Percentiles rank a stretch among this genome's conserved stretches.
Conservation (phyloP, 2,888 invertebrate genomes). For the Lithophane leautieri region DNA sequence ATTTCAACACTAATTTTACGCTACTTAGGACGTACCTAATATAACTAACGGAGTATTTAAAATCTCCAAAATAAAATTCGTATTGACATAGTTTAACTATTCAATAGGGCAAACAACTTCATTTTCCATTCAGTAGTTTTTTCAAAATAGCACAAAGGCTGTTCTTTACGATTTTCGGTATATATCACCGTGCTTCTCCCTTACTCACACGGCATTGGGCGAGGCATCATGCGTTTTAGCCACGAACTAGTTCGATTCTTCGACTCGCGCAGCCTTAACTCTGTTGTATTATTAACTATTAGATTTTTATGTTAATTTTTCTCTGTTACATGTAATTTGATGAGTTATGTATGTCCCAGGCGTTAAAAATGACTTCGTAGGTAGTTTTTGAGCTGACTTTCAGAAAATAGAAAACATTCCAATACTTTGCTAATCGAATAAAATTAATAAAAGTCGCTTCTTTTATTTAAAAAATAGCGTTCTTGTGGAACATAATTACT, state of each 20-base stretch:
- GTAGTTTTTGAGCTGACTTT: constrained; percentile 14
- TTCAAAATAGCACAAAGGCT: not conserved
- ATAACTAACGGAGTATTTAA: not conserved
- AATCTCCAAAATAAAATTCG: not conserved
- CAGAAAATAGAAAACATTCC: constrained; percentile 30
- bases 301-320: constrained; percentile 44
- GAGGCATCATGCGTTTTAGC: not conserved
- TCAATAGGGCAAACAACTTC: not conserved
- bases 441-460: not conserved
- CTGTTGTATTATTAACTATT: constrained; percentile 27
- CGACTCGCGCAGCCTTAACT: constrained; percentile 17
- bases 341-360: constrained; percentile 28
- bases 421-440: constrained; percentile 6
- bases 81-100: not conserved
- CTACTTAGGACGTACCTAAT: not conserved
- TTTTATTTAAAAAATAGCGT: not conserved
- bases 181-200: not conserved
- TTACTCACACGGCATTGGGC: not conserved
- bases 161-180: not conserved
- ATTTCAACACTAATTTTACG: not conserved
- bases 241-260: not conserved
- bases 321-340: constrained; percentile 30
- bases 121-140: not conserved
- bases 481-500: not conserved
- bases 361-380: not conserved